phyloP scores from a whole-genome alignment of 2,888 invertebrate species.

The Crematogaster levior region DNA sequence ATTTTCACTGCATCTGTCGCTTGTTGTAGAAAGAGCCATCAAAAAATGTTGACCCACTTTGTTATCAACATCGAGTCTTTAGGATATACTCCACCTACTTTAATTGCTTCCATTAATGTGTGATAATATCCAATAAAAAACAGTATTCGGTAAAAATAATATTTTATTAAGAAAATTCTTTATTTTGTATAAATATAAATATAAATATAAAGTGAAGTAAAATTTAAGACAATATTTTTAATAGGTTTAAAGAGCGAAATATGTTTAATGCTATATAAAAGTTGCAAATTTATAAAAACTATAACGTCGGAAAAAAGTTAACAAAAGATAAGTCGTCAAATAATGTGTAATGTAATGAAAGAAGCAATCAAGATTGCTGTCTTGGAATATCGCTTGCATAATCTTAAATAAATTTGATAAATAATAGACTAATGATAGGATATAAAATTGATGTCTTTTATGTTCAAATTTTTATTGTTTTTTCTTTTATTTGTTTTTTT shows the following conservation, averaged over 20 bases:
- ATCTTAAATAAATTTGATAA: conserved; percentile 17
- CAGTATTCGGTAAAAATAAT: not conserved
- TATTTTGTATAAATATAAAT: not conserved
- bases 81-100: not conserved
- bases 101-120: not conserved
- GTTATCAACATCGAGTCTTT: not conserved
- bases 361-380: not conserved
- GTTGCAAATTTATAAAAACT: not conserved
- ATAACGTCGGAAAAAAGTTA: not conserved
- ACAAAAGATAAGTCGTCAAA: not conserved
- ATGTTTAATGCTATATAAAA: not conserved
- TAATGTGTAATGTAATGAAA: not conserved
- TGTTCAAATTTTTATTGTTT: not conserved
- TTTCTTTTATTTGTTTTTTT: not conserved
- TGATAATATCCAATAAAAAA: too few relatives aligned
- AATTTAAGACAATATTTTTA: not conserved
- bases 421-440: conserved; percentile 1
- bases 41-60: not conserved
- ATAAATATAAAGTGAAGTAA: not conserved
- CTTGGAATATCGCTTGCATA: not conserved
- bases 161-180: not conserved
- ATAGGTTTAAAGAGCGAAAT: not conserved
- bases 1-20: not conserved
- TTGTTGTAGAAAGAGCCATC: not conserved
- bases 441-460: conserved; percentile 5